Base-by-base conservation (phyloP, 2,797 vertebrate genomes). In the Xerus rutilus region DNA sequence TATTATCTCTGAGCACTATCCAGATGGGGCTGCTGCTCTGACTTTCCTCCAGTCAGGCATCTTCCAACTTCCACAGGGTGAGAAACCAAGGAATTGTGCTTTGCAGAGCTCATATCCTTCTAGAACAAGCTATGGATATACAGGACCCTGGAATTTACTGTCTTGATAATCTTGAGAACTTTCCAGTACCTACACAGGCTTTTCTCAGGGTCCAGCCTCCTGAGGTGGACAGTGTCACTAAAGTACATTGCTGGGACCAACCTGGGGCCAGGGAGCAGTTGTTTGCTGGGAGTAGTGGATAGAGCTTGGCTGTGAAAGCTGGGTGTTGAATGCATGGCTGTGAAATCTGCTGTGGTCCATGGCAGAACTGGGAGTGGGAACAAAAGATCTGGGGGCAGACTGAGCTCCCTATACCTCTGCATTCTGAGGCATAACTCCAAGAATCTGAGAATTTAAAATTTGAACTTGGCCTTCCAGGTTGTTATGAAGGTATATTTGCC, bases 391-490 rank as follows among this genome's bases (percentile, higher is more conserved):
- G 23, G 10, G 28, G 9, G 9, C 7, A 47, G 57, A 28, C 47
- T 84, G 52, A 30, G 25, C 54, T 76, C 45, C 32, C 13, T 7
- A 1, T 12, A 21, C 32, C 70, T 91, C 43, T 73, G 47, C 18
- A 67, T 69, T 67, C 25, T 57, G 49, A 30, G 65, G 49, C 15
- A 69, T 28, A 47, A 49, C 13, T 92, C 43, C 25, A 77, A 89
- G 62, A 65, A 12, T 65, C 28, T 3, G 39, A 96, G 87, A 82
- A 90, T 59, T 85, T n/a, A 77, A 84, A 39, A 73, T 85, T 82
- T 62, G n/a, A 43, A 95, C 5, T 57, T 96, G 59, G 67, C 39
- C 67, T 93, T 86, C 43, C 18, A 82, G 35, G 49, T 84, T 70
- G 13, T 57, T 96, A 73, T 6, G 3, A 95, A 84, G 73, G 23